Evolutionary conservation across 2,888 invertebrate genomes (phyloP).

Genomic region (Yponomeuta malinellus): DNA sequence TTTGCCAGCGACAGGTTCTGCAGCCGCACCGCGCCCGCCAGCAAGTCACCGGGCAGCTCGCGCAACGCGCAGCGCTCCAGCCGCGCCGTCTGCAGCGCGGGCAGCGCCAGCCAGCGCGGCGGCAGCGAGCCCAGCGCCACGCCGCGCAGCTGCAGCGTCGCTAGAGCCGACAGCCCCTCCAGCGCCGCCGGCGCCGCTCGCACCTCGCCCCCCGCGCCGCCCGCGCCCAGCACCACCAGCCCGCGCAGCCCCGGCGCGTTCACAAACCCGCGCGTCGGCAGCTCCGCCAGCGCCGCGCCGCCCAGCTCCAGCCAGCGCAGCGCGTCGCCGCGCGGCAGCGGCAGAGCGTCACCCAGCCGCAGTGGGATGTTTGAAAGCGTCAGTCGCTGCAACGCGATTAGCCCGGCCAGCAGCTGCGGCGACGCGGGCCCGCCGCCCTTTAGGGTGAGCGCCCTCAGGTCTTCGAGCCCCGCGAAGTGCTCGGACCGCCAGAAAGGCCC

Average conservation of each 20-base stretch:
- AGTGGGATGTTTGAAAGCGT: not conserved
- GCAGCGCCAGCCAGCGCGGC: not conserved
- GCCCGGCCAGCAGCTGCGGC: not conserved
- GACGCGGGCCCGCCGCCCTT: constrained; percentile 15
- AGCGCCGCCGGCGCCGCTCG: not conserved
- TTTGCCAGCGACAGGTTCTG: constrained; percentile 14
- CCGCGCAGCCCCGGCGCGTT: not conserved
- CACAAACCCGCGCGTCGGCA: not conserved
- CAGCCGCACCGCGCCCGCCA: constrained; percentile 12
- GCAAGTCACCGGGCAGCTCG: constrained; percentile 7
- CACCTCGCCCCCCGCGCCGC: not conserved
- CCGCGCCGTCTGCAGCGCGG: not conserved
- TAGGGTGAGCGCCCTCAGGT: too few relatives aligned
- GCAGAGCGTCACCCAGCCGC: not conserved
- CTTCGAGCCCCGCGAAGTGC: too few relatives aligned
- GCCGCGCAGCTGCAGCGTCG: not conserved
- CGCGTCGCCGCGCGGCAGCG: constrained; percentile 1
- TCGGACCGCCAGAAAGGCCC: too few relatives aligned
- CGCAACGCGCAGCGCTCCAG: constrained; percentile 20
- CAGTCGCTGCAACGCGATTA: not conserved
- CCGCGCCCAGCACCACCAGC: not conserved
- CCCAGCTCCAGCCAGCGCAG: not conserved
- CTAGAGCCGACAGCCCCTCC: not conserved
- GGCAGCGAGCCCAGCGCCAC: not conserved
- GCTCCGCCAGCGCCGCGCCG: not conserved